These are phyloP conservation scores for Xanthostigma xanthostigma DNA, from an alignment of 2,888 invertebrate genomes.

Conservation along the genomic window DNA sequence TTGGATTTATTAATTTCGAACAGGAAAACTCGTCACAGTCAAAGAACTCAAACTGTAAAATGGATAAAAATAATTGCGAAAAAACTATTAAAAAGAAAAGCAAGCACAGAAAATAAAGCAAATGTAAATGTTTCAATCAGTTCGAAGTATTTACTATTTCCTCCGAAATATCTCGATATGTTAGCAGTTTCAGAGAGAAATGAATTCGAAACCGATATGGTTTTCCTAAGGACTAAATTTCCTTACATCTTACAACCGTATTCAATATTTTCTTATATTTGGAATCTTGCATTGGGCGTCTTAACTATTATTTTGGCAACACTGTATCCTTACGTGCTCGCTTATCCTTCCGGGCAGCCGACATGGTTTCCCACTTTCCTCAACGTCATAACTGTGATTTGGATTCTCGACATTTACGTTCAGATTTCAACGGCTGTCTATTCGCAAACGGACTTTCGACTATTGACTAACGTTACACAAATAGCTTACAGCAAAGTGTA, in stretches of 20 bases:
- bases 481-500: constrained; percentile 8
- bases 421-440: constrained; percentile 14
- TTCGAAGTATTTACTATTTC: no score
- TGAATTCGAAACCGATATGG: constrained; percentile 15
- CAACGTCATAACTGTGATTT: constrained; percentile 9
- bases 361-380: constrained; percentile 3
- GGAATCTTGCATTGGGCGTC: constrained; percentile 11
- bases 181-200: constrained; percentile 15
- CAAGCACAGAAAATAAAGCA: no score
- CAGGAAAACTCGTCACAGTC: no score
- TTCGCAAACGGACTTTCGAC: constrained; percentile 9
- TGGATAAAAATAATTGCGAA: no score
- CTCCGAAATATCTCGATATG: no score
- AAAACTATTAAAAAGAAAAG: no score
- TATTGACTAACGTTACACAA: constrained; percentile 9
- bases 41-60: no score
- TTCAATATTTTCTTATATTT: constrained; percentile 13
- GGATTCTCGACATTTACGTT: constrained; percentile 14
- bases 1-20: background rate
- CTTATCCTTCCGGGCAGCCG: constrained; percentile 2
- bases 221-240: constrained; percentile 14
- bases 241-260: constrained; percentile 17
- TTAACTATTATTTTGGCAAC: constrained; percentile 5
- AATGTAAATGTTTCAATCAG: no score
- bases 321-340: constrained; percentile 12